Base-by-base conservation (phyloP, 2,888 invertebrate genomes). In the Lacanobia wlatinum region DNA sequence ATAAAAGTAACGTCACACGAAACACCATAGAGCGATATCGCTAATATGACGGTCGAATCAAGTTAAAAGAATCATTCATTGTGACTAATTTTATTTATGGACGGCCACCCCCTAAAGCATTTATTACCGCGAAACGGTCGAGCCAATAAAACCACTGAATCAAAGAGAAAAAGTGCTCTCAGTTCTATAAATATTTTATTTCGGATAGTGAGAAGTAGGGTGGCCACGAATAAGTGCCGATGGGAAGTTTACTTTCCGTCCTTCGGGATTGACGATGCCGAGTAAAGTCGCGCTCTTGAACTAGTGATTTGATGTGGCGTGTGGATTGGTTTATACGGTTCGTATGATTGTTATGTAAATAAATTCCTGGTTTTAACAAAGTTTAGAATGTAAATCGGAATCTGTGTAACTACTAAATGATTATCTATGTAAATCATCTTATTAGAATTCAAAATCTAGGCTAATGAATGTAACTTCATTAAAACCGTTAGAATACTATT, bases 121-220 rank as follows among this genome's bases (percentile, higher is more conserved):
- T 93, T 95, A 94, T 95, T 93, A 94, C 94, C 91, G 91, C 93
- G 91, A 92, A 94, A 92, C 92, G 92, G 92, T 88, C 92, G 87
- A 89, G 90, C 95, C 96, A 96, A 96, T 96, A 96, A 95, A 96
- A 95, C 95, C 95, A 95, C 93, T 96, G 96, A 96, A 96, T 96
- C 96, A 96, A 95, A 95, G 95, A 95, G 96, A 96, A 96, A 95
- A 96, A 96, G 91, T 95, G 94, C 96, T 93, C 94, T 92, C 91
- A 87, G 90, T 91, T 93, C 94, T 94, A 96, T 96, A 96, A 96
- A 96, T 96, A 95, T 96, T 96, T 96, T 96, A 96, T 96, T 96
- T 95, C 91, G 94, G 94, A 94, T 95, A 96, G 96, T 96, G 95
- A 94, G 94, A 94, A 90, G 91, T 94, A 90, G 90, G 92, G 93